Evolutionary conservation across 2,113 vertebrate genomes (phyloP), one percentile per base, ranked within the genome.

Genomic region (Rhea americana): DNA sequence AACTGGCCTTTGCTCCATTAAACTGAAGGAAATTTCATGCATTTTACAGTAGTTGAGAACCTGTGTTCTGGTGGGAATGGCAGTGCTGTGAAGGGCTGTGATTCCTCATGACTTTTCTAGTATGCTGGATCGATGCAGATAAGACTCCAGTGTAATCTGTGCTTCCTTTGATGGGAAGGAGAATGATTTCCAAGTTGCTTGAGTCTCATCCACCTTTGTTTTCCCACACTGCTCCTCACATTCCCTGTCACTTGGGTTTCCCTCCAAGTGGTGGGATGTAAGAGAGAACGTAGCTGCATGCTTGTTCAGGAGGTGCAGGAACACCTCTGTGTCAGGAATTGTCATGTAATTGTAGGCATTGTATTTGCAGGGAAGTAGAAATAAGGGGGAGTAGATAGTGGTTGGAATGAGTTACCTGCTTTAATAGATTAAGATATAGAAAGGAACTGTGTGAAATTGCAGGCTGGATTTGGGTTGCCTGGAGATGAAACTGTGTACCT

Each of bases 371-470:
- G 51, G 51, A 53, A 76, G 35, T 21, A 4, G 61, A 67, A 48
- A 45, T 32, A 47, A 51, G 32, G 28, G 62, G 59, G 22, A 55
- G 37, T 12, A 61, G 6, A 20, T 67, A 39, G n/a, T 26, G 4
- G 20, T 32, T 87, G 62, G 28, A 87, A 9, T 0, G 0, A 51
- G 47, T 71, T 4, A 1, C 30, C 32, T 74, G 0, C 26, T 4
- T 1, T 70, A 68, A 81, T 65, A 66, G 21, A 67, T 58, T 48
- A 65, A 87, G 41, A 25, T 87, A 32, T 20, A 62, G 62, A 48
- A 90, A 71, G 12, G 30, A 58, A 37, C 50, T 30, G 24, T 19
- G 26, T 58, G 21, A 86, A 76, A 30, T 71, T 79, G 16, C 73
- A 75, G 71, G 7, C 53, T 87, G 82, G 4, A 10, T 82, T 76